Conservation (phyloP, 2,888 invertebrate genomes). For the Agapostemon virescens region DNA sequence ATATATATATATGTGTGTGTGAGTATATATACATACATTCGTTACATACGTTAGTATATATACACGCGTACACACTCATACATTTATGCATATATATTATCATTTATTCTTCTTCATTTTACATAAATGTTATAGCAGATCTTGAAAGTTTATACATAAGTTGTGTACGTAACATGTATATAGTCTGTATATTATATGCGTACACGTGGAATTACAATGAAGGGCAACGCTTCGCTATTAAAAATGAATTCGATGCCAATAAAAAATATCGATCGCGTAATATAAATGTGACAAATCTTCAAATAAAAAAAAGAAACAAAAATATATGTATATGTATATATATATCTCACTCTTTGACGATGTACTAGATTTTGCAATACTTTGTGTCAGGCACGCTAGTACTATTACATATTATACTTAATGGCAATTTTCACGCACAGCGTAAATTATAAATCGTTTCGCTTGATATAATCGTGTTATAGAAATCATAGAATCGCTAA, state of each 20-base stretch:
- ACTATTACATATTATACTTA: slow-evolving; percentile 8
- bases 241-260: slow-evolving; percentile 3
- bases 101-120: slow-evolving; percentile 23
- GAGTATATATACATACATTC: too few relatives aligned
- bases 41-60: too few relatives aligned
- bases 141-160: slow-evolving; percentile 23
- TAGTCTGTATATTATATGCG: not conserved
- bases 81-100: too few relatives aligned
- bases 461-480: slow-evolving; percentile 13
- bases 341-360: not conserved
- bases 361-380: not conserved
- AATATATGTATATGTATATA: not conserved
- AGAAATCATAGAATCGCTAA: slow-evolving; percentile 14
- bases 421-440: slow-evolving; percentile 20
- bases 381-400: not conserved
- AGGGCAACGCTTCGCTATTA: not conserved
- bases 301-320: slow-evolving; percentile 7
- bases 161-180: not conserved
- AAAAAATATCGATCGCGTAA: not conserved
- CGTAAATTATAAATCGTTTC: slow-evolving; percentile 12
- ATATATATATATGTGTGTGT: too few relatives aligned
- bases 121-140: slow-evolving; percentile 32
- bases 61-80: too few relatives aligned
- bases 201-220: slow-evolving; percentile 8
- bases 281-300: not conserved